These are phyloP conservation scores for Lepidurus packardi DNA, from an alignment of 1,140 invertebrate species.

Conservation along the genomic window DNA sequence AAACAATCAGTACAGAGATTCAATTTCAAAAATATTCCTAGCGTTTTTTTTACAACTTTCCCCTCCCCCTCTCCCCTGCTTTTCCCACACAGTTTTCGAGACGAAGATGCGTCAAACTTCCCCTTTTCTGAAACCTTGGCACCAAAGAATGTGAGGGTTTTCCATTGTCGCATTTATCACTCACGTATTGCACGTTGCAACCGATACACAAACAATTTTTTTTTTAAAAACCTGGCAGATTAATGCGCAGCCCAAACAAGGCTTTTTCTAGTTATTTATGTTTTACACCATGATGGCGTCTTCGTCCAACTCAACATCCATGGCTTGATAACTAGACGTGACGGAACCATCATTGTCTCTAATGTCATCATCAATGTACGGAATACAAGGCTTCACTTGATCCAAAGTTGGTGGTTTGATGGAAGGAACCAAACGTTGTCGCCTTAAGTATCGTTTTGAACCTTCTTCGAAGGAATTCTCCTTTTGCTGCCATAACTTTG, in stretches of 20 bases:
- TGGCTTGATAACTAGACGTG: conserved; percentile 40
- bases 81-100: neutral
- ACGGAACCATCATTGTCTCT: conserved; percentile 38
- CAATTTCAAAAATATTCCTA: neutral
- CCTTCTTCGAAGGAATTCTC: conserved; percentile 25
- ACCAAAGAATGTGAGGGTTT: neutral
- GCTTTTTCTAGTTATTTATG: neutral
- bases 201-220: neutral
- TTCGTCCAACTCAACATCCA: conserved; percentile 38
- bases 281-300: conserved; percentile 40
- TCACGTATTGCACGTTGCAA: conserved; percentile 8
- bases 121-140: neutral
- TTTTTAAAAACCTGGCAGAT: neutral
- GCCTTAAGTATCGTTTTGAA: neutral
- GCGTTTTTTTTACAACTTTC: neutral
- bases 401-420: neutral
- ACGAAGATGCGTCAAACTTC: neutral
- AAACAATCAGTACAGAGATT: neutral
- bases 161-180: neutral
- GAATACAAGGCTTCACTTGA: conserved; percentile 4
- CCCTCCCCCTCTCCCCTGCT: neutral
- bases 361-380: conserved; percentile 24
- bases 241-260: neutral
- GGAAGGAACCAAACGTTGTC: neutral
- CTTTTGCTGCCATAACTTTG: conserved; percentile 23